Evolutionary conservation across 2,797 vertebrate species (phyloP).

Genomic region (Pagetopsis macropterus): DNA sequence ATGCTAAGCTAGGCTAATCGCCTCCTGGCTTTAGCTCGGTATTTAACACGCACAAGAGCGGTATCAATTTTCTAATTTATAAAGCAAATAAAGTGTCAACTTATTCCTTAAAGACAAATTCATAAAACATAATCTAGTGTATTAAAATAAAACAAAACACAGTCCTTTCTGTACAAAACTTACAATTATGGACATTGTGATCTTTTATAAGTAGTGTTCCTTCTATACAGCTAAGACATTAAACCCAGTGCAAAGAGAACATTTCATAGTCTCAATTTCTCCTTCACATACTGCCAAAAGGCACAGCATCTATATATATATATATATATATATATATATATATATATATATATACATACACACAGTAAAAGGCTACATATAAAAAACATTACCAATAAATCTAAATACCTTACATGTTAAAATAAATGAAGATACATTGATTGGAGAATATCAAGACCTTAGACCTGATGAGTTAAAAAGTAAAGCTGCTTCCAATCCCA

Average conservation of each 20-base stretch:
- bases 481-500: background rate
- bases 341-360: conserved; percentile 43
- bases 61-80: background rate
- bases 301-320: conserved; percentile 32
- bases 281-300: conserved; percentile 60
- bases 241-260: conserved; percentile 83
- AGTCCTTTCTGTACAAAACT: conserved; percentile 52
- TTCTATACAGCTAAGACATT: conserved; percentile 65
- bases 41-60: background rate
- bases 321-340: conserved; percentile 40
- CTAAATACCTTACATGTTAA: background rate
- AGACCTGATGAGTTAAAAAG: conserved; percentile 4
- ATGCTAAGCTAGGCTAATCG: conserved; percentile 8
- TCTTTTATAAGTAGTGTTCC: conserved; percentile 58
- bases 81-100: conserved; percentile 10
- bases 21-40: background rate
- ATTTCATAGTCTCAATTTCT: conserved; percentile 72
- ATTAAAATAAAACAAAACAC: conserved; percentile 20
- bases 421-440: background rate
- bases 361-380: conserved; percentile 68
- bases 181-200: conserved; percentile 31
- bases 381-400: conserved; percentile 24
- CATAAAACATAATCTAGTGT: conserved; percentile 25
- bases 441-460: background rate
- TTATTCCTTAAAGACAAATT: conserved; percentile 22